Base-by-base conservation (phyloP, 2,113 vertebrate genomes). In the Anthoscopus minutus region DNA sequence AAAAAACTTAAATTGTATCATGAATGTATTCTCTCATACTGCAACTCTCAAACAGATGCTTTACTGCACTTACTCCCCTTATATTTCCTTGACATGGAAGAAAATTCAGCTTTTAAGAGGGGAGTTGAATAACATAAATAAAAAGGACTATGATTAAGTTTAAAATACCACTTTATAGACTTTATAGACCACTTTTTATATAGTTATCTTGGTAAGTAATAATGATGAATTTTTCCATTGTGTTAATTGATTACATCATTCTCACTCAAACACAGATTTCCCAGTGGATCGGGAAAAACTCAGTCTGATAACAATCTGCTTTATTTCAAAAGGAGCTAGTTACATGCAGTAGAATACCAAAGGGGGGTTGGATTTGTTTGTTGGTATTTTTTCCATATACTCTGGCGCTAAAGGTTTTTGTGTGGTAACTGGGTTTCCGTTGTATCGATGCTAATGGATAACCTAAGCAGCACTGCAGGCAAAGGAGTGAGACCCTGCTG, bases 261-360 rank as follows among this genome's bases (percentile, higher is more conserved):
- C 4, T 79, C 37, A 81, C 9, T 1, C 22, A 69, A 60, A 7
- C 4, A 57, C 23, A 25, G 6, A 48, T 70, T 33, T 71, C 14
- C 19, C 19, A 51, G 37, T 40, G 72, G 8, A 21, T 28, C 2
- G 2, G 6, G 38, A 44, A 84, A 30, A 4, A 4, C 0, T 2
- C 4, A 3, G 12, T 25, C 28, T 86, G n/a, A 3, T 74, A 81
- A 48, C 4, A 30, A 31, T 40, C n/a, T 56, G 11, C 9, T 53
- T 67, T 73, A 61, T 78, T 69, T 81, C 60, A 74, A 73, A 28
- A 35, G 10, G 15, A 71, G 4, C 6, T 82, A 72, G 15, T 11
- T 65, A 42, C 19, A 20, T 42, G 11, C 24, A 73, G 15, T 23
- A 77, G 22, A 77, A 57, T 30, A 73, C 4, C 14, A 51, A 28